Evolutionary conservation across 1,140 invertebrate species (phyloP).

Genomic region (Plodia interpunctella): DNA sequence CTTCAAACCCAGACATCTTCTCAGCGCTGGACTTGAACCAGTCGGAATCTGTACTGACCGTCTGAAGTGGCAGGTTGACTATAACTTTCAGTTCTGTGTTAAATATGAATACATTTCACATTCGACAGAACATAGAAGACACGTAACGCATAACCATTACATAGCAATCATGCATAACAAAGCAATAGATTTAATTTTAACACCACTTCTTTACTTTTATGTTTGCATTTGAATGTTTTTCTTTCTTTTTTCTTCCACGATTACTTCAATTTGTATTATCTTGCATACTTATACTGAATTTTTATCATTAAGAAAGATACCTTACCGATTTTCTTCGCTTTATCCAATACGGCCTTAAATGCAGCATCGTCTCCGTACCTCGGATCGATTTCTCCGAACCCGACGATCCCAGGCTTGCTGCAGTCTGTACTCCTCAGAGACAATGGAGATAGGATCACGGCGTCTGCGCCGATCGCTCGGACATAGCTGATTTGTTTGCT

Average conservation of each 20-base stretch:
- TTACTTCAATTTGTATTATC: too few relatives aligned
- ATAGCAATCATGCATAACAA: too few relatives aligned
- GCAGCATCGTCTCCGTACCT: conserved; percentile 83
- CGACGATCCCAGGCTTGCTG: conserved; percentile 81
- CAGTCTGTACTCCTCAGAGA: conserved; percentile 80
- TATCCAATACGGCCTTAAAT: conserved; percentile 80
- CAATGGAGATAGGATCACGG: conserved; percentile 81
- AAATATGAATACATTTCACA: background rate
- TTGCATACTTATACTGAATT: too few relatives aligned
- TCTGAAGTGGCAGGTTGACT: conserved; percentile 81
- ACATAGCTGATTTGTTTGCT: conserved; percentile 62
- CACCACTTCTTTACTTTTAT: too few relatives aligned
- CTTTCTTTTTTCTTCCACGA: too few relatives aligned
- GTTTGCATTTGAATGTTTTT: too few relatives aligned
- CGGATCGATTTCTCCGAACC: conserved; percentile 82
- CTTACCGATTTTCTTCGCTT: conserved; percentile 77
- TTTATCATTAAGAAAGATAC: too few relatives aligned
- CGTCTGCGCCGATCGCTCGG: conserved; percentile 60
- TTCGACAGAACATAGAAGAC: too few relatives aligned
- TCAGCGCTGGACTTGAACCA: conserved; percentile 81
- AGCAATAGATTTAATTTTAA: too few relatives aligned
- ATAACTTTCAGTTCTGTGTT: conserved; percentile 63
- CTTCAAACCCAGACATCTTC: conserved; percentile 73
- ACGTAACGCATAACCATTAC: too few relatives aligned
- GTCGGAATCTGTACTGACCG: conserved; percentile 83